Conservation (phyloP, 2,888 invertebrate species). For the Rhingia rostrata region DNA sequence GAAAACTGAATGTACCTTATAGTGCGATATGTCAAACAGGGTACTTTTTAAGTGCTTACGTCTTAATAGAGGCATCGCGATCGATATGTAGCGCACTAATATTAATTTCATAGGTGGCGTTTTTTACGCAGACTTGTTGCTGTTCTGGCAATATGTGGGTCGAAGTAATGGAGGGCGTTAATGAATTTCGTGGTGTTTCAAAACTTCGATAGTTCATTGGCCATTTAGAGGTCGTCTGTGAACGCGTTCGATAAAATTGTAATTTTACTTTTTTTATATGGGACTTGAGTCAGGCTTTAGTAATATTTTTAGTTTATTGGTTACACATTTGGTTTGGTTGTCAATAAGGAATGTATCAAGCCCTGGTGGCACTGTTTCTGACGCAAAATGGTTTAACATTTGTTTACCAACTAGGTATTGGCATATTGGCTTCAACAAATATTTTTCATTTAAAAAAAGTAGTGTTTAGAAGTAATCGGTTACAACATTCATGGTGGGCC, state of each 20-base stretch:
- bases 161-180: slow-evolving; percentile 42
- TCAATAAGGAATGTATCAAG: no score
- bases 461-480: no score
- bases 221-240: slow-evolving; percentile 13
- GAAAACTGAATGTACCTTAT: slow-evolving; percentile 15
- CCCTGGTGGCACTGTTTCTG: no score
- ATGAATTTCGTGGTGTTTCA: slow-evolving; percentile 12
- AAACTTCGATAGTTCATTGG: slow-evolving; percentile 21
- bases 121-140: slow-evolving; percentile 5
- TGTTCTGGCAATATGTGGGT: slow-evolving; percentile 39
- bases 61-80: slow-evolving; percentile 26
- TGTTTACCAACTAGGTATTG: no score
- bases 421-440: no score
- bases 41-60: slow-evolving; percentile 22
- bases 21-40: slow-evolving; percentile 55
- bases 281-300: neutral
- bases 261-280: neutral
- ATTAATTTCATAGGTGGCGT: slow-evolving; percentile 51
- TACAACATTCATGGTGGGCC: no score
- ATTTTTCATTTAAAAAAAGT: no score
- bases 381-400: no score
- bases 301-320: neutral
- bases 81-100: slow-evolving; percentile 13
- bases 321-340: neutral
- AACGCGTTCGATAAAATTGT: neutral